Conservation (phyloP, 1,140 invertebrate species). For the Drosophila kepulauana region DNA sequence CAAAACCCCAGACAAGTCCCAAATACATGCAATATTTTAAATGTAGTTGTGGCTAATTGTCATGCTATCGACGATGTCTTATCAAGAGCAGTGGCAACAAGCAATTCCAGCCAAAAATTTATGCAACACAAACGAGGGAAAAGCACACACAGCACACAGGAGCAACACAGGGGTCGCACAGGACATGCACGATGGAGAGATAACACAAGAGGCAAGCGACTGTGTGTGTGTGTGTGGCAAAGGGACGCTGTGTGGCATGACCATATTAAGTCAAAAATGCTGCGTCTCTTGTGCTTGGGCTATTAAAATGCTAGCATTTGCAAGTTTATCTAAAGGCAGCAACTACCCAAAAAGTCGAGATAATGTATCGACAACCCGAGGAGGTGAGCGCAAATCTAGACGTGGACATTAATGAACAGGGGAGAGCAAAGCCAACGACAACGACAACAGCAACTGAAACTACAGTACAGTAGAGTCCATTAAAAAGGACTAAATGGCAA, state of each 20-base stretch:
- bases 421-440: not conserved
- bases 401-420: constrained; percentile 71
- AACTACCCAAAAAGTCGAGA: constrained; percentile 35
- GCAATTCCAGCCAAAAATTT: constrained; percentile 73
- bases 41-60: constrained; percentile 76
- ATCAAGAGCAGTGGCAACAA: constrained; percentile 49
- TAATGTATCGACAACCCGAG: constrained; percentile 60
- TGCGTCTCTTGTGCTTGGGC: constrained; percentile 41
- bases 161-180: constrained; percentile 10
- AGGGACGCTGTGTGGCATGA: constrained; percentile 33
- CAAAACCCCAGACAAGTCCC: constrained; percentile 2
- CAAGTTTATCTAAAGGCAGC: constrained; percentile 70
- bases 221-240: not conserved
- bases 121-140: constrained; percentile 62
- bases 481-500: constrained; percentile 84
- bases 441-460: not conserved
- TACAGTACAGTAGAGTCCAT: constrained; percentile 68
- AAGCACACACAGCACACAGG: constrained; percentile 6
- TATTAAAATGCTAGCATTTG: constrained; percentile 81
- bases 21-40: constrained; percentile 51
- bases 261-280: constrained; percentile 74
- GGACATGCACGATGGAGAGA: constrained; percentile 45
- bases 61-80: constrained; percentile 77
- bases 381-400: constrained; percentile 77
- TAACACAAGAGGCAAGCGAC: constrained; percentile 19